Evolutionary conservation across 2,797 vertebrate genomes (phyloP), one percentile per base, ranked within the genome.

Genomic region (Dendrocincla tyrannina): DNA sequence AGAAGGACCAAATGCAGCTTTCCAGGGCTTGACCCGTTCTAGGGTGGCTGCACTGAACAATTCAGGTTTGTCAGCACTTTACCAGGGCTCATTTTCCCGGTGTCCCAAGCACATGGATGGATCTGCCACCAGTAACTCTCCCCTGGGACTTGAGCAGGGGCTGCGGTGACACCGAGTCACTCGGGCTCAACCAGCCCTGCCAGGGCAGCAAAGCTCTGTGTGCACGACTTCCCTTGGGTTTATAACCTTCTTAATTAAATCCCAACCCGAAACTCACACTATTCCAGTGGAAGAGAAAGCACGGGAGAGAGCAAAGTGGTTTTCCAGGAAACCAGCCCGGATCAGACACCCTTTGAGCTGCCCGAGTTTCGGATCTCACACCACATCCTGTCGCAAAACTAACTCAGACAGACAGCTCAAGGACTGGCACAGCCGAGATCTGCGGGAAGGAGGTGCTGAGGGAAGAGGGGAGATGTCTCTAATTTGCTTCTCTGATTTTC

Each of bases 71-170:
- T 7, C 6, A 10, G 30, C 28, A 41, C 78, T 78, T 59, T 91
- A 10, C 32, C 10, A 4, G 2, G 5, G 20, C 4, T 70, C 42
- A 30, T 75, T 73, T 77, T 47, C 23, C 52, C 32, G 3, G 5
- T 0, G 0, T 27, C 76, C 73, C 49, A 25, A 2, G 68, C 59
- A 52, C 0, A 1, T 6, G 78, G 63, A 53, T 0, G 3, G 56
- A 82, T 5, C 46, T 25, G 30, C 27, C 69, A 32, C 35, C 17
- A 27, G 15, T 6, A 13, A 10, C 25, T 17, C 76, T 9, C 63
- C 85, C 33, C 5, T 3, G 0, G 4, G 17, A 12, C 15, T 33
- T 5, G 33, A 73, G 41, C 32, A 9, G 50, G 39, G 56, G 46
- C 17, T 19, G 37, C 2, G 28, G 50, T 52, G 50, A 50, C 18